These are phyloP conservation scores for Stomatorhinus walkeri DNA, from an alignment of 2,797 vertebrate species.

Conservation along the genomic window DNA sequence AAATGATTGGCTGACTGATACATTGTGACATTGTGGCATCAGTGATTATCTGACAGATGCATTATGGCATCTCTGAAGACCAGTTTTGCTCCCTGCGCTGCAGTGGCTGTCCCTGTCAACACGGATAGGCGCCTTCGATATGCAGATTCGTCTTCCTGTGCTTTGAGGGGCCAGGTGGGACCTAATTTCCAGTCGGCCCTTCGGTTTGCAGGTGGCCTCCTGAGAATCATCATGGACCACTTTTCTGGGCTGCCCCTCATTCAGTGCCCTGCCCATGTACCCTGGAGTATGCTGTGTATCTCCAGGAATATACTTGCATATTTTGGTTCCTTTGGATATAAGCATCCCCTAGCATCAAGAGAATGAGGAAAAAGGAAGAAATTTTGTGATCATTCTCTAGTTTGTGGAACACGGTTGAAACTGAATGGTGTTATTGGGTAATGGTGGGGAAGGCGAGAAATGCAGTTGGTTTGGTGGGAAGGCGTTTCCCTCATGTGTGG, in stretches of 20 bases:
- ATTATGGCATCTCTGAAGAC: neutral
- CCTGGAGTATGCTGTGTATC: neutral
- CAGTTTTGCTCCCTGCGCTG: neutral
- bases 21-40: neutral
- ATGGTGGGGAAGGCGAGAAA: too few relatives aligned
- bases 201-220: neutral
- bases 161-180: neutral
- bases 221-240: neutral
- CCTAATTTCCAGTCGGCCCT: neutral
- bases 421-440: neutral
- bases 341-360: neutral
- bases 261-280: neutral
- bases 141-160: neutral
- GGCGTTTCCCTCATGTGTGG: too few relatives aligned
- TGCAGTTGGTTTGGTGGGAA: too few relatives aligned
- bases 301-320: neutral
- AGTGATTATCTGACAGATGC: neutral
- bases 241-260: neutral
- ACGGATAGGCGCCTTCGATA: neutral
- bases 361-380: neutral
- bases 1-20: neutral
- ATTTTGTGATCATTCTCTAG: neutral
- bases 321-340: neutral
- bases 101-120: neutral
- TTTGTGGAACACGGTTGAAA: neutral